Conservation (phyloP, 1,140 invertebrate species). For the Calliopsis andreniformis region DNA sequence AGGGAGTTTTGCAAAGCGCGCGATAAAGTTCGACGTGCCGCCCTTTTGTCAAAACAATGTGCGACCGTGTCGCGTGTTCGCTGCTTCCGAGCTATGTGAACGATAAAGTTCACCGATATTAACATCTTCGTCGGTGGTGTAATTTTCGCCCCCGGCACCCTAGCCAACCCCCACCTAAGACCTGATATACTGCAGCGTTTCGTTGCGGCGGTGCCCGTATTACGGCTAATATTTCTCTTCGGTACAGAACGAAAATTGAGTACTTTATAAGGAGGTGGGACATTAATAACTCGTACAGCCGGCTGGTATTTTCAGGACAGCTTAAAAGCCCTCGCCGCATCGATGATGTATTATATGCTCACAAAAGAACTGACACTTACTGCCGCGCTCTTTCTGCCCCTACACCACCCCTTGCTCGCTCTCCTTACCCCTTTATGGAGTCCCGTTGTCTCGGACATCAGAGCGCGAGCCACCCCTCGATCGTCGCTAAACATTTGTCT, state of each 20-base stretch:
- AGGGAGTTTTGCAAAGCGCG: constrained; percentile 35
- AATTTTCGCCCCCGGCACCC: constrained; percentile 57
- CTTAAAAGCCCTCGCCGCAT: constrained; percentile 65
- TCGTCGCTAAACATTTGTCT: constrained; percentile 15
- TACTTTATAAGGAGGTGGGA: constrained; percentile 70
- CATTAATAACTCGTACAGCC: constrained; percentile 62
- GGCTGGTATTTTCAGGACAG: constrained; percentile 65
- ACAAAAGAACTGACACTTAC: constrained; percentile 61
- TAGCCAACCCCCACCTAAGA: background rate
- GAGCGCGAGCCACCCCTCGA: constrained; percentile 3
- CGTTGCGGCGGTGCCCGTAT: constrained; percentile 65
- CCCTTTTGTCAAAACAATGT: constrained; percentile 59
- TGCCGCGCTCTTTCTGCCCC: constrained; percentile 1
- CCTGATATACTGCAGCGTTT: constrained; percentile 67
- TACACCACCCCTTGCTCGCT: background rate
- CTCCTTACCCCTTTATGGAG: too few species aligned
- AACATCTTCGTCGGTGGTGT: constrained; percentile 67
- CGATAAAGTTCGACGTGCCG: constrained; percentile 53
- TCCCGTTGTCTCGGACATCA: constrained; percentile 1
- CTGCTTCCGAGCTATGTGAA: constrained; percentile 1
- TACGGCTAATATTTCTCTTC: constrained; percentile 70
- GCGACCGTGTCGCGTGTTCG: constrained; percentile 13
- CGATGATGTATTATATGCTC: constrained; percentile 65
- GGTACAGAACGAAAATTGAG: constrained; percentile 72
- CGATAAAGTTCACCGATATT: constrained; percentile 69